phyloP scores from a whole-genome alignment of 2,797 vertebrate species.

The Varecia variegata region DNA sequence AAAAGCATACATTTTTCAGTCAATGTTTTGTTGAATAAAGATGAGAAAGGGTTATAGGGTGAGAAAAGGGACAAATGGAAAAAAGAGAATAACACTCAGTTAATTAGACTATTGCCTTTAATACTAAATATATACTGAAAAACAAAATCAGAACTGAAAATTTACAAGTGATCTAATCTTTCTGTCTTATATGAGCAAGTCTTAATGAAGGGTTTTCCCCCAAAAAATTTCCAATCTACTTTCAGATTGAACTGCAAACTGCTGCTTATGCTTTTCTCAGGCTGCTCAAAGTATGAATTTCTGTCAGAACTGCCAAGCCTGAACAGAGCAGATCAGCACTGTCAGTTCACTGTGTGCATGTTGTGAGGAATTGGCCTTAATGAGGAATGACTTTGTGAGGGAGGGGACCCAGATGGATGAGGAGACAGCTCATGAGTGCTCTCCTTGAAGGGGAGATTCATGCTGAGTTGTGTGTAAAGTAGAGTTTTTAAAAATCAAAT shows the following conservation, averaged over 20 bases:
- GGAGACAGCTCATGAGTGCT: not conserved
- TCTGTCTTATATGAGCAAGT: not conserved
- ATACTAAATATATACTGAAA: not conserved
- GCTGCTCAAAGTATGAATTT: slow-evolving; percentile 15
- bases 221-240: not conserved
- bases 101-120: not conserved
- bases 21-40: not conserved
- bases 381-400: not conserved
- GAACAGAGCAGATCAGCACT: not conserved
- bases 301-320: slow-evolving; percentile 46
- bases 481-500: slow-evolving; percentile 49
- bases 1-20: not conserved
- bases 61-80: not conserved
- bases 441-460: not conserved
- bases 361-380: slow-evolving; percentile 48
- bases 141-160: not conserved
- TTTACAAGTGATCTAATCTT: not conserved
- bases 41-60: not conserved
- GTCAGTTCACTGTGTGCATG: not conserved
- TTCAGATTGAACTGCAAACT: slow-evolving; percentile 49
- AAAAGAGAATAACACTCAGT: not conserved
- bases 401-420: not conserved
- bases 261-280: not conserved
- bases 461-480: slow-evolving; percentile 23
- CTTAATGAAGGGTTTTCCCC: not conserved